Base-by-base conservation (phyloP, 2,113 vertebrate genomes). In the Geococcyx californianus region DNA sequence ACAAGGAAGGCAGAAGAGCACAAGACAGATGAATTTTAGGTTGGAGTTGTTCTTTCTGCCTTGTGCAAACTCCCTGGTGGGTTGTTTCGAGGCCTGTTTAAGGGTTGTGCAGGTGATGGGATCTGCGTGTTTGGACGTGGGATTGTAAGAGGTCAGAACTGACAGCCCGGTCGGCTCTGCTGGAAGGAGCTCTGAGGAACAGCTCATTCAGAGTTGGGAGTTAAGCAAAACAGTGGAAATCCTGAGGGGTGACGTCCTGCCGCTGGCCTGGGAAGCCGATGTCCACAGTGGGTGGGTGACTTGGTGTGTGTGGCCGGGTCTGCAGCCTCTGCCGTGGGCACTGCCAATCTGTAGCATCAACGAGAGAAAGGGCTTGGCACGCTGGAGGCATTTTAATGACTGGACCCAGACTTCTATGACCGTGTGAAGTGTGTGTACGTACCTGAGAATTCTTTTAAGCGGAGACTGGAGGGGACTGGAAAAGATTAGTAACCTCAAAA, bases 371-470 rank as follows among this genome's bases (percentile, higher is more conserved):
- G 47, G 11, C 20, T 23, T 49, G 47, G 47, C 47, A 49, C 11
- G 24, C 12, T 60, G 49, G 1, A 40, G 29, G 2, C 38, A 44
- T 36, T 34, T 21, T 24, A 49, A 20, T 17, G 15, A 21, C 33
- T 66, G 38, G 24, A 59, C 54, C 23, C 28, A 28, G n/a, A 20
- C 31, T 44, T 44, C 7, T 14, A 1, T 26, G 40, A 13, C 1
- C 3, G 23, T 29, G 8, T 29, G 3, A 54, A 64, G 49, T 8
- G 36, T 3, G 0, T 3, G 20, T 23, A 4, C 2, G 0, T 24
- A 9, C 9, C 54, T 42, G 59, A 47, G 70, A 58, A 12, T 7
- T 67, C 36, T 51, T 62, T 63, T 13, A 69, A 70, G 45, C 7
- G 13, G 64, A 72, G 70, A 11, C 12, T 24, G 47, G 52, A 34